Conservation (phyloP, 2,797 vertebrate genomes). For the Sebastes kiyomatsui region DNA sequence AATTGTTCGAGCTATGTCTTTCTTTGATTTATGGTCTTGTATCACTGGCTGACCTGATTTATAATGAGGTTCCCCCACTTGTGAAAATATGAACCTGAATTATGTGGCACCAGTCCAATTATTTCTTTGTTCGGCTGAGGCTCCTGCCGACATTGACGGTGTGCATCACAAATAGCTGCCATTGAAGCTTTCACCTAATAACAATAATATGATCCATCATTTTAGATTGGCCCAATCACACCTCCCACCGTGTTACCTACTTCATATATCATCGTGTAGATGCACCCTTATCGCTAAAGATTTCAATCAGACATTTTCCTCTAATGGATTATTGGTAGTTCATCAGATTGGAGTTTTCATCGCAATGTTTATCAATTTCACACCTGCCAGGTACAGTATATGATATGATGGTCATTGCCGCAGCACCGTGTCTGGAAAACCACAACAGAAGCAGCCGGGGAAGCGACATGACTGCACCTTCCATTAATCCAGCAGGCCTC, state of each 20-base stretch:
- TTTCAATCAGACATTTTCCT: slow-evolving; percentile 47
- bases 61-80: slow-evolving; percentile 89
- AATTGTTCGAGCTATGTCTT: slow-evolving; percentile 94
- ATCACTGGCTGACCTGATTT: slow-evolving; percentile 94
- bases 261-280: slow-evolving; percentile 62
- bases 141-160: slow-evolving; percentile 75
- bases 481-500: slow-evolving; percentile 74
- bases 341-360: slow-evolving; percentile 35
- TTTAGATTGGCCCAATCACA: slow-evolving; percentile 77
- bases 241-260: slow-evolving; percentile 54
- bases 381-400: slow-evolving; percentile 22
- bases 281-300: slow-evolving; percentile 45
- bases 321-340: slow-evolving; percentile 62
- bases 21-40: slow-evolving; percentile 95
- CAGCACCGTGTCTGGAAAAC: slow-evolving; percentile 36
- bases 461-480: slow-evolving; percentile 39
- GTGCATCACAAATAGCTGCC: slow-evolving; percentile 81
- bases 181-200: slow-evolving; percentile 83
- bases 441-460: slow-evolving; percentile 21
- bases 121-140: slow-evolving; percentile 79
- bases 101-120: slow-evolving; percentile 85
- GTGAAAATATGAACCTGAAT: slow-evolving; percentile 87
- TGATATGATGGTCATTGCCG: slow-evolving; percentile 4
- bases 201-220: slow-evolving; percentile 86
- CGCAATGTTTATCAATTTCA: slow-evolving; percentile 33